Percentiles rank a stretch among this genome's conserved stretches.
phyloP scores from a whole-genome alignment of 2,888 invertebrate genomes.

The Graphium colonna region DNA sequence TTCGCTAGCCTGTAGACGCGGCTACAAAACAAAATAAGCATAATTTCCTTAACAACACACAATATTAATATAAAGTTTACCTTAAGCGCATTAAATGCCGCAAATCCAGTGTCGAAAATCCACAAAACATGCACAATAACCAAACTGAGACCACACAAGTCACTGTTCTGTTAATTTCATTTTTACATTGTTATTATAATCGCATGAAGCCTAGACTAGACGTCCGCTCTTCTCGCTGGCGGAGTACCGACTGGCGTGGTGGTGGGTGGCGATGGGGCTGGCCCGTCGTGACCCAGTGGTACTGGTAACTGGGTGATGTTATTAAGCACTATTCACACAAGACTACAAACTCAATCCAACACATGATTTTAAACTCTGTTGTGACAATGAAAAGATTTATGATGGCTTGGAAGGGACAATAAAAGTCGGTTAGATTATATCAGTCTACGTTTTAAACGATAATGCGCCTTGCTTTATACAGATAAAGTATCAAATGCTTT shows the following conservation, averaged over 20 bases:
- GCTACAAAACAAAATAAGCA: neutral
- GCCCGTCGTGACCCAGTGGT: conserved; percentile 37
- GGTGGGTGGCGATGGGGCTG: neutral
- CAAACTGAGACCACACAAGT: neutral
- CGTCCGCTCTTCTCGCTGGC: conserved; percentile 1
- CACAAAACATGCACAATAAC: neutral
- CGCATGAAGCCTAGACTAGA: conserved; percentile 4
- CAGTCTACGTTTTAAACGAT: too few species aligned
- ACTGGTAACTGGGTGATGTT: conserved; percentile 41
- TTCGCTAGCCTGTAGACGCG: too few species aligned
- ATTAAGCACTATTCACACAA: neutral
- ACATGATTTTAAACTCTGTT: neutral
- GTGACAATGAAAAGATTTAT: neutral
- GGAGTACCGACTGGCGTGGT: conserved; percentile 29
- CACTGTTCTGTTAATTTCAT: conserved; percentile 8
- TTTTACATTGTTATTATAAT: conserved; percentile 1
- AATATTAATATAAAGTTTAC: neutral
- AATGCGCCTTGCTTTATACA: too few species aligned
- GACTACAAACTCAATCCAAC: neutral
- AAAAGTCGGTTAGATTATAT: too few species aligned
- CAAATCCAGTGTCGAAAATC: conserved; percentile 15
- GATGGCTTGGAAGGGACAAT: neutral
- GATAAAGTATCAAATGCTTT: too few species aligned
- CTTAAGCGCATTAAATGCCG: neutral
- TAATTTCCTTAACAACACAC: neutral